phyloP scores from a whole-genome alignment of 2,888 invertebrate species.

The Calliopum simillimum region DNA sequence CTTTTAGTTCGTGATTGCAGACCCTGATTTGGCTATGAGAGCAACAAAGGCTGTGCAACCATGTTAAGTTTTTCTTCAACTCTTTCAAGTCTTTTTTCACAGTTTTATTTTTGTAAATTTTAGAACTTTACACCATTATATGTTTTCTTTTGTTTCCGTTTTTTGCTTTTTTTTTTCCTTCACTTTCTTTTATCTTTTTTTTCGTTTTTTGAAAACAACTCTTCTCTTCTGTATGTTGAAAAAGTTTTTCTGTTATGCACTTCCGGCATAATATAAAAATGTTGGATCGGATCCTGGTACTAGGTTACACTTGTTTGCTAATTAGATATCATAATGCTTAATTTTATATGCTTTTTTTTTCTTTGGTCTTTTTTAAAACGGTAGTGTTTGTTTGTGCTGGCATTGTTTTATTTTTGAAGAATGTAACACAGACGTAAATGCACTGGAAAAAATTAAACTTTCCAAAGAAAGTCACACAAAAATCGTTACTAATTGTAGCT shows the following conservation, averaged over 20 bases:
- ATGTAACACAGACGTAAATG: constrained; percentile 17
- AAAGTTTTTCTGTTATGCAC: constrained; percentile 34
- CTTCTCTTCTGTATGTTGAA: constrained; percentile 9
- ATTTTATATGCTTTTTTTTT: constrained; percentile 50
- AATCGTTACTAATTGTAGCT: no score
- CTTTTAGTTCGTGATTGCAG: neutral
- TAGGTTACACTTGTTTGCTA: constrained; percentile 64
- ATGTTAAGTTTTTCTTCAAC: constrained; percentile 32
- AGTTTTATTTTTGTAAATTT: constrained; percentile 27
- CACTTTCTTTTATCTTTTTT: constrained; percentile 45
- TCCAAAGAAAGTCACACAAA: no score
- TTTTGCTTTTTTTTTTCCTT: constrained; percentile 47
- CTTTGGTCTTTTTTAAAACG: constrained; percentile 21
- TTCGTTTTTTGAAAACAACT: constrained; percentile 29
- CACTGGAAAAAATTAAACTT: no score
- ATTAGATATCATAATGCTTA: constrained; percentile 66
- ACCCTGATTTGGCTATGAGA: constrained; percentile 6
- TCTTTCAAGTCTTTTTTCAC: neutral
- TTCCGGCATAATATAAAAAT: constrained; percentile 46
- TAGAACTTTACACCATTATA: constrained; percentile 30
- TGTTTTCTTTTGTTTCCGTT: constrained; percentile 38
- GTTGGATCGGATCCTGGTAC: constrained; percentile 66
- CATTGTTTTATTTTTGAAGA: constrained; percentile 4
- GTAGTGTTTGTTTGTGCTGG: neutral
- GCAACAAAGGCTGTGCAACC: constrained; percentile 5